Base-by-base conservation (phyloP, 2,888 invertebrate species). In the Rambutsinella grinnellia region DNA sequence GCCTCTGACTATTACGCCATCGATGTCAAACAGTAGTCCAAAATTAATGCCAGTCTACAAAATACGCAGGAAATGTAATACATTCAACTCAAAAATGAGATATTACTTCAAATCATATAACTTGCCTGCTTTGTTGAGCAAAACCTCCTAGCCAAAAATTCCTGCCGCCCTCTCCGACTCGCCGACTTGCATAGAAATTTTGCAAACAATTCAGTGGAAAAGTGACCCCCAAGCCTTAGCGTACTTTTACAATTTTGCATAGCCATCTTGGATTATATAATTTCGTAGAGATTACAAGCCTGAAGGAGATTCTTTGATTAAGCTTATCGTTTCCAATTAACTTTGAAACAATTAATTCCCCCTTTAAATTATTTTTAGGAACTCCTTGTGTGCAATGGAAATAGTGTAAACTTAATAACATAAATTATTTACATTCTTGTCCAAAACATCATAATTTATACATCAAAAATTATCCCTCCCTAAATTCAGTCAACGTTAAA, bases 11-110 rank as follows among this genome's bases (percentile, higher is more conserved):
- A 92, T 89, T 0, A 92, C 91, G 1, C 91, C 92, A 85, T 92
- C 91, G 79, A 92, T 91, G 84, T 92, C 91, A 84, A 92, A 90
- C 46, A 91, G 86, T 57, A 92, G 86, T n/a, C 91, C 91, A 86
- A 91, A 91, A 46, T 78, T 80, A 8, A 71, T 51, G 6, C 66
- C 44, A 56, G 53, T 68, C 78, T 80, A 65, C 0, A n/a, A 51
- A 60, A 61, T 56, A 54, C 53, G 46, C 10, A 61, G 2, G 36
- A 49, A 13, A 19, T 19, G 3, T 24, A 49, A 21, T 13, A 23
- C 49, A 15, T 17, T n/a, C n/a, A 54, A 23, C 46, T 49, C 47
- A 21, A 26, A 57, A 46, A 23, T 17, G 21, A 26, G 26, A 23
- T 5, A 49, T 2, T 17, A 60, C 27, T 27, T 58, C 28, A 49